These are phyloP conservation scores for Calidris pygmaea DNA, from an alignment of 2,113 vertebrate species.

Conservation along the genomic window DNA sequence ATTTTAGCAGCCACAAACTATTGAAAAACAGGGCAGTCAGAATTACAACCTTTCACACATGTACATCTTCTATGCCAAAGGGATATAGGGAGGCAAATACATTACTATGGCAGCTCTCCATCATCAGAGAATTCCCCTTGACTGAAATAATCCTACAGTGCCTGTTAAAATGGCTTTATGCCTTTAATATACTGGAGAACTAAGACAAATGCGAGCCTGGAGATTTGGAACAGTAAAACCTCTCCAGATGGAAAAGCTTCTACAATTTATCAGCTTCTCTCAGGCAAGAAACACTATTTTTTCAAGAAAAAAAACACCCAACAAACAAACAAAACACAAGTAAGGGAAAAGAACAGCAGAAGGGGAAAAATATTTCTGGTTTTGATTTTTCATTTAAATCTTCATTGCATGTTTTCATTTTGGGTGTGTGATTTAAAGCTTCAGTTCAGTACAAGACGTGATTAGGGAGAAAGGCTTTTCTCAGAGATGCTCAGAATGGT, in stretches of 20 bases:
- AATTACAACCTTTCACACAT: not conserved
- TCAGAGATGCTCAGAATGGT: not conserved
- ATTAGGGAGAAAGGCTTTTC: not conserved
- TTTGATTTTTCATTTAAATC: not conserved
- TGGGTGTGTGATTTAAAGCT: not conserved
- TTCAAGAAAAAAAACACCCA: not conserved
- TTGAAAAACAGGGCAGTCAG: not conserved
- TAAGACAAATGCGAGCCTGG: not conserved
- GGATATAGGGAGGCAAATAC: not conserved
- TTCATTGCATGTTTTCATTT: not conserved
- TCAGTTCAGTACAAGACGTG: not conserved
- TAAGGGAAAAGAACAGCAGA: not conserved
- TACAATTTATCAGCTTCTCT: not conserved
- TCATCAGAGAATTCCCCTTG: not conserved
- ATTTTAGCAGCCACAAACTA: not conserved
- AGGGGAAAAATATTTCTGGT: not conserved
- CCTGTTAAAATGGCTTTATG: not conserved
- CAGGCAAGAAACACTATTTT: not conserved
- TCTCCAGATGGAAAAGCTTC: not conserved
- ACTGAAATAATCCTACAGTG: not conserved
- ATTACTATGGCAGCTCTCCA: not conserved
- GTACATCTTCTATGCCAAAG: not conserved
- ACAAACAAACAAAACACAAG: not conserved
- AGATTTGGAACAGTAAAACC: constrained; percentile 19
- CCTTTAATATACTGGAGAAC: not conserved